These are phyloP conservation scores for Cerastoderma edule DNA, from an alignment of 2,888 invertebrate species.

Conservation along the genomic window DNA sequence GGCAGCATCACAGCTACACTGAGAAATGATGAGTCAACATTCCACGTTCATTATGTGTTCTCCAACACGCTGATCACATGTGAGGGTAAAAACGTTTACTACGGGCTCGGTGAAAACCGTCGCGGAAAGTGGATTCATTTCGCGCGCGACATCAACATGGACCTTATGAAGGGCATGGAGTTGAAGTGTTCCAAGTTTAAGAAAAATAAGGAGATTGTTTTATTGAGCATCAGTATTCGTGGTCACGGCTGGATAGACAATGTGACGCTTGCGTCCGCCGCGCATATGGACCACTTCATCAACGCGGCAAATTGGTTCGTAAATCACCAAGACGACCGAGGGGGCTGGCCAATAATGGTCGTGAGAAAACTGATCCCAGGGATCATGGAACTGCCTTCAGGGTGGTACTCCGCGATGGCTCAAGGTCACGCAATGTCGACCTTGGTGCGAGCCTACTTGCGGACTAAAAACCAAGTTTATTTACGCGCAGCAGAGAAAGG, in stretches of 20 bases:
- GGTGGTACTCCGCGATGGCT: constrained; percentile 99
- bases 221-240: constrained; percentile 75
- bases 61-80: constrained; percentile 90
- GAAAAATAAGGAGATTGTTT: constrained; percentile 65
- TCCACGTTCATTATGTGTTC: constrained; percentile 92
- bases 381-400: constrained; percentile 87
- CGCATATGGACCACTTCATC: constrained; percentile 95
- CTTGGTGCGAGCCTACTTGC: constrained; percentile 94
- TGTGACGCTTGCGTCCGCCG: constrained; percentile 86
- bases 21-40: constrained; percentile 89
- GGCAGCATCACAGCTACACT: constrained; percentile 92
- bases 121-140: constrained; percentile 88
- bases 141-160: constrained; percentile 94
- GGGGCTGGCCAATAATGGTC: constrained; percentile 97
- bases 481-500: constrained; percentile 92
- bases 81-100: constrained; percentile 90
- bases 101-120: constrained; percentile 88
- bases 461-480: constrained; percentile 88
- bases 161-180: constrained; percentile 93
- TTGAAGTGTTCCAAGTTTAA: constrained; percentile 72
- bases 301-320: constrained; percentile 97
- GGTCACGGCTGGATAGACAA: constrained; percentile 82
- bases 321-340: constrained; percentile 92
- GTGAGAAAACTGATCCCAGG: constrained; percentile 80
- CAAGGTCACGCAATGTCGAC: constrained; percentile 97